Evolutionary conservation across 2,888 invertebrate species (phyloP), one percentile per base, ranked within the genome.

Genomic region (Cheilosia grossa): DNA sequence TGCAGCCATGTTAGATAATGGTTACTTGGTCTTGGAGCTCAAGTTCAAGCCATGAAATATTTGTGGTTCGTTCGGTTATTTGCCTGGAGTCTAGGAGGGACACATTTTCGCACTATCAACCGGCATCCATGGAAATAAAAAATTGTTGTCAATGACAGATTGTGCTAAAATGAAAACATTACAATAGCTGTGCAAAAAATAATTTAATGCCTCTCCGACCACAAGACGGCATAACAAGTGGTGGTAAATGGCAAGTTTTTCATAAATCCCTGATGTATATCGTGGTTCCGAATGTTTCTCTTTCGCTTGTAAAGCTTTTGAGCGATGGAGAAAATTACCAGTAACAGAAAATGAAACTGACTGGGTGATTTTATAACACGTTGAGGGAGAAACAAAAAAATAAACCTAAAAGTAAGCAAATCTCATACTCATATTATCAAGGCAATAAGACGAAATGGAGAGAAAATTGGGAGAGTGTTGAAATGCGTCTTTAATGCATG

Each of bases 21-120:
- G 27, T 67, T 24, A 37, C 33, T 54, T 70, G 44, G 42, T 51
- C 64, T 82, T 73, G 67, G 56, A 72, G 30, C 78, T 78, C 82
- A 82, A 82, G 82, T 82, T 82, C 82, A 78, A 58, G 51, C 61
- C 51, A 42, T 78, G 61, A 61, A 59, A 56, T 64, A 37, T 19
- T 54, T n/a, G 40, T 33, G 33, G 53, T 37, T n/a, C 42, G 53
- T n/a, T 69, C 56, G 33, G 21, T 33, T 69, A 19, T 17, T 27
- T 13, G 7, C 9, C 17, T 24, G 13, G 24, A 24, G 21, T 37
- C 33, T 66, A 9, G 51, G 21, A 19, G 42, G 44, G 53, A 24
- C 70, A 33, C 30, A 30, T 70, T 51, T 21, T 63, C 51, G 7
- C 17, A 24, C 54, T 13, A 24, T 51, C 21, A 21, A n/a, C 42